These are phyloP conservation scores for Perizoma flavofasciatum DNA, from an alignment of 2,888 invertebrate species.

Conservation along the genomic window DNA sequence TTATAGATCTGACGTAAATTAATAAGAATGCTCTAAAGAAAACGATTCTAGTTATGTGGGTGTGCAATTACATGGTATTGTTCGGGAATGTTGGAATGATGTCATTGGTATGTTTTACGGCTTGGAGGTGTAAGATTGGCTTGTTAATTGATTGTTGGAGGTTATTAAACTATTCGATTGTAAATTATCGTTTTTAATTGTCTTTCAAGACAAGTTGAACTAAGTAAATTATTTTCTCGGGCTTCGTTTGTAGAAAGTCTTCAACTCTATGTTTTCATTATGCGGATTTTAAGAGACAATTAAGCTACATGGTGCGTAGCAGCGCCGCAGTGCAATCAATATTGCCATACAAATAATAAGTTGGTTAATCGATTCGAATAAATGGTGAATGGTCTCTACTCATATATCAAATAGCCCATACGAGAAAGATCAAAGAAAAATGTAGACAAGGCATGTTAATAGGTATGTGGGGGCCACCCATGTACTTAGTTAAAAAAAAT, in stretches of 20 bases:
- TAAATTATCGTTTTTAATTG: neutral
- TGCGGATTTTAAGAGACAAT: no score
- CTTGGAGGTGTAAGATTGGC: conserved; percentile 9
- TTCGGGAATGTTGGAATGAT: conserved; percentile 25
- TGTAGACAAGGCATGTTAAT: no score
- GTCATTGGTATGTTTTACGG: conserved; percentile 19
- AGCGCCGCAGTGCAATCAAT: no score
- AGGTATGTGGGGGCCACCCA: no score
- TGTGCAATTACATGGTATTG: conserved; percentile 23
- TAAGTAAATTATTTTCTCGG: neutral
- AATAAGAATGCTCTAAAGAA: conserved; percentile 22
- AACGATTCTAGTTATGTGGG: conserved; percentile 27
- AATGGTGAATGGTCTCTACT: no score
- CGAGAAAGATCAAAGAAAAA: no score
- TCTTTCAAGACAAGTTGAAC: neutral
- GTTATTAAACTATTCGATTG: conserved; percentile 14
- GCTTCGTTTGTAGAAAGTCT: neutral
- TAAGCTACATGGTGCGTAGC: no score
- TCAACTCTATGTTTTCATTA: no score
- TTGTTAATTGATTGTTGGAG: conserved; percentile 22
- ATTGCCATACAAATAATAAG: no score
- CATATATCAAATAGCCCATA: no score
- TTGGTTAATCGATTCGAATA: no score
- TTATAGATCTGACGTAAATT: conserved; percentile 22
- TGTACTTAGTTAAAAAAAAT: no score